phyloP scores from a whole-genome alignment of 2,888 invertebrate species.

The Sesamia inferens region DNA sequence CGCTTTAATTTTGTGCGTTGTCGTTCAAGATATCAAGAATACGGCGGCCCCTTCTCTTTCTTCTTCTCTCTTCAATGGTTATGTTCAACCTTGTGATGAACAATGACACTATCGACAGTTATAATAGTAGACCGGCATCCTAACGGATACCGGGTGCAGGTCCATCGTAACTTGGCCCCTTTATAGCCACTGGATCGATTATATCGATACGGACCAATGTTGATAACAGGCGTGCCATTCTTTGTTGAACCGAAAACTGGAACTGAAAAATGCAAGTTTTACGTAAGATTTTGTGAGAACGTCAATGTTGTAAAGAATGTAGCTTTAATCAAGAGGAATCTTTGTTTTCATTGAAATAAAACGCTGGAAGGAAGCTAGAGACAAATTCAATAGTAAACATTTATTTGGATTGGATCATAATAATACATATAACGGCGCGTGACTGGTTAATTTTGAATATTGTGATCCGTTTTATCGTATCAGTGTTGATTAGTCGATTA shows the following conservation, averaged over 20 bases:
- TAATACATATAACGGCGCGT: too few relatives aligned
- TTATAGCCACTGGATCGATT: conserved; percentile 36
- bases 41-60: too few relatives aligned
- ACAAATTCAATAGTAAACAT: not conserved
- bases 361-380: not conserved
- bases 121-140: conserved; percentile 50
- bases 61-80: conserved; percentile 22
- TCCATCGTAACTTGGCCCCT: conserved; percentile 62
- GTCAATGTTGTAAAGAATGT: not conserved
- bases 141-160: conserved; percentile 46
- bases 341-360: too few relatives aligned
- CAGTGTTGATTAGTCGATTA: too few relatives aligned
- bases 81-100: conserved; percentile 22
- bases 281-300: not conserved
- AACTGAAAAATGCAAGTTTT: conserved; percentile 35
- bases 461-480: too few relatives aligned
- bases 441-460: too few relatives aligned
- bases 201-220: conserved; percentile 39
- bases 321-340: not conserved
- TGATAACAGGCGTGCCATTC: conserved; percentile 48
- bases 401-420: too few relatives aligned
- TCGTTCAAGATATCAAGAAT: too few relatives aligned
- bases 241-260: conserved; percentile 45
- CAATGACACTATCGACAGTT: conserved; percentile 40
- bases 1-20: too few relatives aligned